Evolutionary conservation across 2,797 vertebrate species (phyloP).

Genomic region (Pyrocephalus nanus): DNA sequence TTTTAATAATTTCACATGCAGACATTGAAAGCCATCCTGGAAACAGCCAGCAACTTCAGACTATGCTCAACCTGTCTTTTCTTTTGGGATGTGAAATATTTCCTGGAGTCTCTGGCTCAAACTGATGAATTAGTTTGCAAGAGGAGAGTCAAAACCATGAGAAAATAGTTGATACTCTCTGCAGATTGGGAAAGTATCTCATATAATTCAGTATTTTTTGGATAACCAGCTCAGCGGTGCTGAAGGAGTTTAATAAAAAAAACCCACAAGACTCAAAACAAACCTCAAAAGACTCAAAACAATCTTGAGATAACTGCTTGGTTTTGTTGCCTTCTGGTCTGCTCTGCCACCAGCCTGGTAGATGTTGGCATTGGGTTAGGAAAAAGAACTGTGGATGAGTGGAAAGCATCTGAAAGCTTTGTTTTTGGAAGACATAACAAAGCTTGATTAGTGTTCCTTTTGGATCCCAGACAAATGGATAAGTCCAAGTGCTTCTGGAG

Average conservation of each 20-base stretch:
- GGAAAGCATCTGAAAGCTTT: neutral
- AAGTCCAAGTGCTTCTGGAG: neutral
- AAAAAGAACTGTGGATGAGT: neutral
- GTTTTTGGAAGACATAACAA: neutral
- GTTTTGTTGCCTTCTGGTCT: neutral
- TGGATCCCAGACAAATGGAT: neutral
- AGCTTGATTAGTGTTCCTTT: neutral
- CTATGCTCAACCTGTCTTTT: neutral
- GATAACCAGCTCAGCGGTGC: neutral
- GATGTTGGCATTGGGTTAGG: neutral
- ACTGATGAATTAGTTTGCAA: neutral
- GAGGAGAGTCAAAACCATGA: neutral
- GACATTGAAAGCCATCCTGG: neutral
- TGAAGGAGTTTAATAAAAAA: neutral
- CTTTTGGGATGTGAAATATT: neutral
- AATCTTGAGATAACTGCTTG: neutral
- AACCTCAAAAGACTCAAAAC: neutral
- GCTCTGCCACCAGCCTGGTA: neutral
- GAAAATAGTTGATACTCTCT: neutral
- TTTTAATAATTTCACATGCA: neutral
- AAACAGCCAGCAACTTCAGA: neutral
- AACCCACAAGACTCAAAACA: neutral
- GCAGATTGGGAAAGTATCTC: neutral
- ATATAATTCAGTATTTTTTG: neutral
- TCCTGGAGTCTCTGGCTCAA: neutral